Conservation (phyloP, 2,113 vertebrate species). For the Stercorarius parasiticus region DNA sequence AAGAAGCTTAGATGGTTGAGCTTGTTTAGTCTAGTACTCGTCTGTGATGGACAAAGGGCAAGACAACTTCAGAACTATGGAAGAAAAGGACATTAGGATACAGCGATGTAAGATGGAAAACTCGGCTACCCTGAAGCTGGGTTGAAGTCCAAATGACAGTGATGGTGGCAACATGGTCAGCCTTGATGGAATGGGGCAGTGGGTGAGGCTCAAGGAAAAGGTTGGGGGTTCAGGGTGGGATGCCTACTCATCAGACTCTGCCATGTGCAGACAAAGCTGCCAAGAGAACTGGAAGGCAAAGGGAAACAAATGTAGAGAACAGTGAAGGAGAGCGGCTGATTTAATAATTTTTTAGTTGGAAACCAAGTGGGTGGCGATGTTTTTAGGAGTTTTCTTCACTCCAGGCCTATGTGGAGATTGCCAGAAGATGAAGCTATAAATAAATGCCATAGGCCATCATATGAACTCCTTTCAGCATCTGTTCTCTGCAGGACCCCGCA, state of each 20-base stretch:
- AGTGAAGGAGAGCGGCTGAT: background rate
- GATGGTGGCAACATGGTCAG: background rate
- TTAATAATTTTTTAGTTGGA: background rate
- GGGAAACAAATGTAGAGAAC: background rate
- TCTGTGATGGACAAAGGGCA: background rate
- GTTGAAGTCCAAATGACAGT: background rate
- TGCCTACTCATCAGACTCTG: background rate
- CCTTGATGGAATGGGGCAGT: background rate
- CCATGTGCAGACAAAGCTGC: background rate
- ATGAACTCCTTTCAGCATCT: background rate
- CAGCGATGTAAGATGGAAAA: background rate
- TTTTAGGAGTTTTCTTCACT: background rate
- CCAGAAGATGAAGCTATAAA: background rate
- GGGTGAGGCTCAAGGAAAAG: background rate
- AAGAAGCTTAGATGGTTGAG: background rate
- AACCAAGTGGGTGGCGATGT: background rate
- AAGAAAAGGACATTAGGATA: background rate
- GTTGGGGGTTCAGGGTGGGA: background rate
- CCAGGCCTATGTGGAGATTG: background rate
- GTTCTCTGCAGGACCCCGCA: accelerated
- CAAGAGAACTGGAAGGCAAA: background rate
- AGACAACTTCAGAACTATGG: background rate
- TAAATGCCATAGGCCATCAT: background rate
- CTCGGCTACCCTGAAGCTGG: background rate
- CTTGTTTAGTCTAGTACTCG: background rate